Conservation (phyloP, 2,888 invertebrate species). For the Hylaea fasciaria region DNA sequence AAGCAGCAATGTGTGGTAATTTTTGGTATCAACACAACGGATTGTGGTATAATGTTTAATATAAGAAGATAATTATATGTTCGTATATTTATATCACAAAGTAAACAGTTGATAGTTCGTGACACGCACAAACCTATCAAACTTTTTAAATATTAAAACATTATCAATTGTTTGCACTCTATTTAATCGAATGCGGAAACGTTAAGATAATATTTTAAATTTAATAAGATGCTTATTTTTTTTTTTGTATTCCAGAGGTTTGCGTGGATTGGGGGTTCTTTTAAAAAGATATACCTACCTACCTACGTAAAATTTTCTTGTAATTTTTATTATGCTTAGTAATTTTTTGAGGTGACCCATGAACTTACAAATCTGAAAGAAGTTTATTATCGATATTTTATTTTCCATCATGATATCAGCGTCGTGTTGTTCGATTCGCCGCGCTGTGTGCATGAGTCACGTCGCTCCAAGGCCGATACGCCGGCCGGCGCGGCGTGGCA, state of each 20-base stretch:
- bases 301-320: too few relatives aligned
- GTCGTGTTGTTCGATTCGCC: slow-evolving; percentile 56
- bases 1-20: too few relatives aligned
- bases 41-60: slow-evolving; percentile 42
- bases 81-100: slow-evolving; percentile 53
- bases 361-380: slow-evolving; percentile 55
- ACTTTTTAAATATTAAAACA: slow-evolving; percentile 5
- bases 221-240: too few relatives aligned
- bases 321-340: neutral
- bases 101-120: slow-evolving; percentile 55
- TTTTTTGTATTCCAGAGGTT: too few relatives aligned
- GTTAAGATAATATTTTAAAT: slow-evolving; percentile 28
- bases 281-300: too few relatives aligned
- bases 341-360: slow-evolving; percentile 38
- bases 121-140: slow-evolving; percentile 35
- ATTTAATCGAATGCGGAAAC: slow-evolving; percentile 32
- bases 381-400: slow-evolving; percentile 49
- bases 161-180: slow-evolving; percentile 28
- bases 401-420: slow-evolving; percentile 55
- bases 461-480: slow-evolving; percentile 68
- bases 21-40: slow-evolving; percentile 31
- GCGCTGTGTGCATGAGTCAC: slow-evolving; percentile 61
- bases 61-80: slow-evolving; percentile 45
- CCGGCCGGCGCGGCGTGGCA: slow-evolving; percentile 78
- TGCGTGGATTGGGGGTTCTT: too few relatives aligned